Percentiles rank a stretch among this genome's conserved stretches.
Conservation (phyloP, 2,888 invertebrate species). For the Cantharis rufa region DNA sequence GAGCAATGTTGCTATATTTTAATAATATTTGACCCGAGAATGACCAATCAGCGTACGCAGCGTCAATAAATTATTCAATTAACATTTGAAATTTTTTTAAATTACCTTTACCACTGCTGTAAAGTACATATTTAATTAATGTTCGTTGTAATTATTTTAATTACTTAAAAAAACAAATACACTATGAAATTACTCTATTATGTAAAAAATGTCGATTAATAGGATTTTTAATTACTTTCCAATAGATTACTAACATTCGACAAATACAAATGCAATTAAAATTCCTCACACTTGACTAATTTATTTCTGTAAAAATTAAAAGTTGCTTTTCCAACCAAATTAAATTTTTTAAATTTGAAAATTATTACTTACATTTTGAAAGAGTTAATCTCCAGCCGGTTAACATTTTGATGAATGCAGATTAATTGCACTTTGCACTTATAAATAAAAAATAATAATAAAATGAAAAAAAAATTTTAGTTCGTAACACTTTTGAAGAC, state of each 20-base stretch:
- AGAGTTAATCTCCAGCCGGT: slow-evolving; percentile 40
- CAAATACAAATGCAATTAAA: background rate
- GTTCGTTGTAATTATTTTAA: background rate
- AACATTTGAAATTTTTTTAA: background rate
- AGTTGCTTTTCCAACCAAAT: background rate
- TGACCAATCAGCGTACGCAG: background rate
- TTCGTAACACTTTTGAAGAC: background rate
- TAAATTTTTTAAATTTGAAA: background rate
- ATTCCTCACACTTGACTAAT: background rate
- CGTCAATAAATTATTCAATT: background rate
- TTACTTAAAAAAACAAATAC: background rate
- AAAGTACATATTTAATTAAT: background rate
- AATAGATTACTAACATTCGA: background rate
- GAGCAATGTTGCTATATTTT: background rate
- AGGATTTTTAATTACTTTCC: background rate
- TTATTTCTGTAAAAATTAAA: background rate
- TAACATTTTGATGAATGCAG: slow-evolving; percentile 39
- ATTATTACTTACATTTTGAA: slow-evolving; percentile 43
- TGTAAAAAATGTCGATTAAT: background rate
- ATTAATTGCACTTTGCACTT: background rate
- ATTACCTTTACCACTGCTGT: background rate
- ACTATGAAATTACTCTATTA: background rate
- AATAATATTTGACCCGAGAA: background rate
- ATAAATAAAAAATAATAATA: background rate
- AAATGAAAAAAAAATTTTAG: background rate